Evolutionary conservation across 2,888 invertebrate species (phyloP), one percentile per base, ranked within the genome.

Genomic region (Habroteleia sp.): DNA sequence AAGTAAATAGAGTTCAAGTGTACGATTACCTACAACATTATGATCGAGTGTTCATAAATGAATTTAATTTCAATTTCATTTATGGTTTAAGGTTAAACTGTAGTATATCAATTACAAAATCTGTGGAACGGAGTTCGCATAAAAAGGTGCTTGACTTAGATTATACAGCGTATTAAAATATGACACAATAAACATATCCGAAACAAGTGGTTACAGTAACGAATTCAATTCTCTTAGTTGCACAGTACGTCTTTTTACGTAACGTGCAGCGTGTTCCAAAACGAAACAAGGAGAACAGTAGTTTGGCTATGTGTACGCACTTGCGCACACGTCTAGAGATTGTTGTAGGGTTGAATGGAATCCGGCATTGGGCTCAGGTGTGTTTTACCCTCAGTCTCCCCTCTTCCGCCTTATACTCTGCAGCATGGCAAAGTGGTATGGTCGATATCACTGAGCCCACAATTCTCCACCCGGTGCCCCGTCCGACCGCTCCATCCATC

Each of bases 371-470:
- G 74, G 71, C 74, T 77, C 77, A 77, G 77, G 77, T 77, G 77
- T 71, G 69, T 74, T 74, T 74, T 42, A 65, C 60, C 76, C 76
- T 50, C 69, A 11, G 23, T 35, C 42, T 41, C 11, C 37, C 50
- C 39, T 11, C 44, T 42, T 58, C 23, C 27, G 46, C 54, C 62
- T 44, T 48, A 62, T 31, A 25, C 66, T 54, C 65, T 69, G 79
- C 68, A 79, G 79, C 76, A 75, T 77, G 77, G 81, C 72, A 81
- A 83, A 85, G 83, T 84, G 82, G 81, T 77, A 77, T 84, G 84
- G 84, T 85, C 85, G 85, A 85, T 84, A 85, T 84, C 80, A 82
- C 82, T 81, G 81, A 76, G 72, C 73, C 60, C 74, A 77, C 75
- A 78, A 71, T 68, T 76, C 77, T 76, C 65, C 77, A 69, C 52